These are phyloP conservation scores for Oreochromis aureus DNA, from an alignment of 2,113 vertebrate species.

Conservation along the genomic window DNA sequence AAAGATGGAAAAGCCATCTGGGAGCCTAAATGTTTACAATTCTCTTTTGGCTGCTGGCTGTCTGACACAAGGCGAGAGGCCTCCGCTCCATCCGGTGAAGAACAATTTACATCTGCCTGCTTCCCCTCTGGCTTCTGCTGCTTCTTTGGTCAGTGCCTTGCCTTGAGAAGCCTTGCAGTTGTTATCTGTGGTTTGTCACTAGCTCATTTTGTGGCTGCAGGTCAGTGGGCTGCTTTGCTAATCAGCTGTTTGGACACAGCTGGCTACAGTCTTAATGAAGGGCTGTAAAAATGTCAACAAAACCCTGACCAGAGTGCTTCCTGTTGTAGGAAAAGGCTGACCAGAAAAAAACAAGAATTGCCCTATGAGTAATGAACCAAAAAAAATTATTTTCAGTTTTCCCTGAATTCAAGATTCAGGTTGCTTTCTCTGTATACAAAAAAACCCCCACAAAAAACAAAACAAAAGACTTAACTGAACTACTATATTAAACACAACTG, in stretches of 20 bases:
- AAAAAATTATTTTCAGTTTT: background rate
- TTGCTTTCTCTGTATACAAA: background rate
- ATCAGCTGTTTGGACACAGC: background rate
- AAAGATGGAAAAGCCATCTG: constrained; percentile 7
- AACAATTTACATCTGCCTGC: background rate
- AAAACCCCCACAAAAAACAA: background rate
- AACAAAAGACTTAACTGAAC: background rate
- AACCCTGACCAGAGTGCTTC: constrained; percentile 6
- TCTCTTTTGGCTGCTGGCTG: background rate
- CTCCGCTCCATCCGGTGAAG: background rate
- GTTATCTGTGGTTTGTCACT: background rate
- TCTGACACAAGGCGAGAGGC: background rate
- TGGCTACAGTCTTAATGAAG: constrained; percentile 1
- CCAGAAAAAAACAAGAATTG: background rate
- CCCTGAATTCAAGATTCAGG: background rate
- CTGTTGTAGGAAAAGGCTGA: background rate
- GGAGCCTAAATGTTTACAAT: constrained; percentile 26
- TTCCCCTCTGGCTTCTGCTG: background rate
- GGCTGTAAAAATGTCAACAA: constrained; percentile 16
- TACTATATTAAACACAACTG: background rate
- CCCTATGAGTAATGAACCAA: background rate
- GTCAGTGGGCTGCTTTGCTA: background rate
- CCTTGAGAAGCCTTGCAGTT: background rate
- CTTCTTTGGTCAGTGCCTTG: background rate
- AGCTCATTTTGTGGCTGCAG: background rate